Evolutionary conservation across 1,140 invertebrate species (phyloP).

Genomic region (Pollicipes pollicipes): DNA sequence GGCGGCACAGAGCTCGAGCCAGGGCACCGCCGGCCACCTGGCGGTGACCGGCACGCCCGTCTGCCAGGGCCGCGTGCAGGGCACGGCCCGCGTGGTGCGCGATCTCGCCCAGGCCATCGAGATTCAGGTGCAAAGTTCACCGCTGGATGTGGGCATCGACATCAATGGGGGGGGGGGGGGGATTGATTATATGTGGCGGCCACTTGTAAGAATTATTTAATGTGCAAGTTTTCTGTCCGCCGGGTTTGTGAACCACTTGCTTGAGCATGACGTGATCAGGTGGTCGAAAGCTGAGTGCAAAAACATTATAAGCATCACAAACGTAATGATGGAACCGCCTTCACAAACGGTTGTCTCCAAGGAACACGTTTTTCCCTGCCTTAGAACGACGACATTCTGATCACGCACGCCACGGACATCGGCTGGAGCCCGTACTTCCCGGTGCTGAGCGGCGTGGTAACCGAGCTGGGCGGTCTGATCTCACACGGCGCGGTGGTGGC

Average conservation of each 20-base stretch:
- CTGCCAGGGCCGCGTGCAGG: slow-evolving; percentile 42
- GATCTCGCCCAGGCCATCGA: slow-evolving; percentile 8
- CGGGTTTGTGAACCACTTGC: too few species aligned
- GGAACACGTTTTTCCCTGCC: too few species aligned
- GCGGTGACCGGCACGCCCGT: slow-evolving; percentile 45
- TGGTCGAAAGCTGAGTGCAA: too few species aligned
- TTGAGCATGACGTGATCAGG: too few species aligned
- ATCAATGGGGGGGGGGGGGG: too few species aligned
- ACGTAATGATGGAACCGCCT: too few species aligned
- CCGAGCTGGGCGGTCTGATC: slow-evolving; percentile 65
- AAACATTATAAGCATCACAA: too few species aligned
- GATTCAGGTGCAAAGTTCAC: slow-evolving; percentile 13
- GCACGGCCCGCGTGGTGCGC: slow-evolving; percentile 47
- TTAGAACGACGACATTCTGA: slow-evolving; percentile 63
- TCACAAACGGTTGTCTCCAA: too few species aligned
- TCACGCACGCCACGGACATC: slow-evolving; percentile 61
- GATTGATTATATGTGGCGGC: too few species aligned
- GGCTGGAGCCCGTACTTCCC: slow-evolving; percentile 78
- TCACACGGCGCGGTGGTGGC: slow-evolving; percentile 79
- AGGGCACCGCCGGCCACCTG: neutral
- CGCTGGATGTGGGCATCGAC: too few species aligned
- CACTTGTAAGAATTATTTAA: too few species aligned
- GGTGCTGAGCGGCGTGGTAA: slow-evolving; percentile 55
- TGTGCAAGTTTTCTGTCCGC: too few species aligned
- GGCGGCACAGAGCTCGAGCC: slow-evolving; percentile 21